Evolutionary conservation across 2,888 invertebrate species (phyloP).

Genomic region (Pandemis corylana): DNA sequence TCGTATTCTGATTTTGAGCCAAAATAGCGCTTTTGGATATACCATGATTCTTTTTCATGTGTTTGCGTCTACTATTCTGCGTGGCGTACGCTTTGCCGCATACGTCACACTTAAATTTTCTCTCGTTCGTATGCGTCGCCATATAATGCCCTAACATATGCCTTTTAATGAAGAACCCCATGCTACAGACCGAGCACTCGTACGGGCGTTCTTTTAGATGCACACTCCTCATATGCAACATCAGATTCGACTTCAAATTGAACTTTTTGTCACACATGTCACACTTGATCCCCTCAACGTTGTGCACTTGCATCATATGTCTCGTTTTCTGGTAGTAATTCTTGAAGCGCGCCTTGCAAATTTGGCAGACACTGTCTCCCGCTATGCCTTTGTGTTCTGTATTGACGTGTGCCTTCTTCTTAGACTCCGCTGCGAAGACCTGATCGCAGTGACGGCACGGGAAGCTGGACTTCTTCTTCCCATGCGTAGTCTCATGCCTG

Average conservation of each 20-base stretch:
- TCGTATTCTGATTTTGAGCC: slow-evolving; percentile 45
- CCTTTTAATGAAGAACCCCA: slow-evolving; percentile 77
- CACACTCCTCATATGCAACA: slow-evolving; percentile 74
- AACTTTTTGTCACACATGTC: slow-evolving; percentile 79
- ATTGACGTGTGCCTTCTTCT: slow-evolving; percentile 76
- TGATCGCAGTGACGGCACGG: slow-evolving; percentile 72
- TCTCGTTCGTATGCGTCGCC: slow-evolving; percentile 80
- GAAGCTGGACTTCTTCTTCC: slow-evolving; percentile 72
- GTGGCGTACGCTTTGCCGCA: slow-evolving; percentile 85
- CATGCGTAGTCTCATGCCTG: slow-evolving; percentile 74
- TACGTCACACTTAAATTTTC: slow-evolving; percentile 84
- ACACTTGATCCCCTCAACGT: slow-evolving; percentile 75
- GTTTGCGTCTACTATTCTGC: slow-evolving; percentile 73
- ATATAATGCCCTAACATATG: slow-evolving; percentile 81
- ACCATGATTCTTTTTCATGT: slow-evolving; percentile 78
- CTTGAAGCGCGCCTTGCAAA: slow-evolving; percentile 77
- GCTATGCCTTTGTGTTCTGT: slow-evolving; percentile 77
- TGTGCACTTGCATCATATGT: slow-evolving; percentile 78
- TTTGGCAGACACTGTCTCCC: slow-evolving; percentile 77
- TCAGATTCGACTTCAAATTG: slow-evolving; percentile 70
- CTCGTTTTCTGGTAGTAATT: slow-evolving; percentile 79
- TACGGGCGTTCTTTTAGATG: slow-evolving; percentile 76
- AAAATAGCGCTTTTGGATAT: slow-evolving; percentile 53
- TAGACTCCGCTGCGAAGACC: slow-evolving; percentile 72
- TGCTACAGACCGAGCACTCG: slow-evolving; percentile 76